A percentile compares a stretch with the other conserved stretches of the same genome.
phyloP scores from a whole-genome alignment of 2,888 invertebrate species.

The Apomyelois bistriatella region DNA sequence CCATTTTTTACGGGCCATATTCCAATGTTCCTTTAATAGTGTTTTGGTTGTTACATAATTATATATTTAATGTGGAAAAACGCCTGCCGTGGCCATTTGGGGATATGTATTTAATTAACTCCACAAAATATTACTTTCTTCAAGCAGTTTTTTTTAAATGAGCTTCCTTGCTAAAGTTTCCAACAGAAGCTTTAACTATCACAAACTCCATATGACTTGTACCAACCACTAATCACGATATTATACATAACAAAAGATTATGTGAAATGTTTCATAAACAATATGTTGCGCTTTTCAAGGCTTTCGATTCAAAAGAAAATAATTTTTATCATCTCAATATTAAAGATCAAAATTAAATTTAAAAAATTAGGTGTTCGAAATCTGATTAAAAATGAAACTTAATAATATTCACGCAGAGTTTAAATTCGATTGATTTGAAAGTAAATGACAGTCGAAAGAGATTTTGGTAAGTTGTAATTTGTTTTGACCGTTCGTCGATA shows the following conservation, averaged over 20 bases:
- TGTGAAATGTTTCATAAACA: constrained; percentile 3
- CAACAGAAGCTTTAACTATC: no score
- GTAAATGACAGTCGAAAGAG: constrained; percentile 3
- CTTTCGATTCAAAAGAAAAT: neutral
- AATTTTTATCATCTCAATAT: neutral
- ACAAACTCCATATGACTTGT: neutral
- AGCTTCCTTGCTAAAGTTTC: no score
- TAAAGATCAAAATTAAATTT: neutral
- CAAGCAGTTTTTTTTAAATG: no score
- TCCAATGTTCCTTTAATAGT: no score
- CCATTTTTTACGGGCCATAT: no score
- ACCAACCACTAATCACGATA: no score
- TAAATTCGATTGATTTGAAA: neutral
- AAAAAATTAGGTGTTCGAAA: neutral
- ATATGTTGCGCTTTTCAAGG: neutral
- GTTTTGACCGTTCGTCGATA: constrained; percentile 10
- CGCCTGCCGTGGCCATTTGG: no score
- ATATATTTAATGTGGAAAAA: no score
- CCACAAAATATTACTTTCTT: no score
- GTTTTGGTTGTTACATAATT: no score
- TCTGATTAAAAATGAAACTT: neutral
- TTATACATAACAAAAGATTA: neutral
- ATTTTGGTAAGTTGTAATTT: constrained; percentile 10
- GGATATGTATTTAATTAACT: no score
- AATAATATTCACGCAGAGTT: neutral